Base-by-base conservation (phyloP, 2,888 invertebrate species). In the Synanthedon formicaeformis region DNA sequence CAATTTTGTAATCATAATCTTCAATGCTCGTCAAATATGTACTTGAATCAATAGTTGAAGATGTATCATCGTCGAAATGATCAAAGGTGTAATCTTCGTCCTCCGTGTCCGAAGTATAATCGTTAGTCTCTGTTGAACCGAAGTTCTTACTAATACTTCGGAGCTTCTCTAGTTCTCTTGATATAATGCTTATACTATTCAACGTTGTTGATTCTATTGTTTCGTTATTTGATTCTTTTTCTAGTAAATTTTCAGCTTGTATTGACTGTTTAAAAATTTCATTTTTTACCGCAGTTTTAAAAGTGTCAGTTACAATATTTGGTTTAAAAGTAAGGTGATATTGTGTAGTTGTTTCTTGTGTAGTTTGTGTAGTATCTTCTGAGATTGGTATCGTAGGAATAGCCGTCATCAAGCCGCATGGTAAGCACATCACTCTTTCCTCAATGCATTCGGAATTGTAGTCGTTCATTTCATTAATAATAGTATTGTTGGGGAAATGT, bases 351-450 rank as follows among this genome's bases (percentile, higher is more conserved):
- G 45, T 45, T 45, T 45, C 12, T n/a, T n/a, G n/a, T n/a, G n/a
- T n/a, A n/a, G n/a, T n/a, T n/a, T n/a, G n/a, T n/a, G n/a, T 14
- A 13, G 6, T 14, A 45, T 45, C 5, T 13, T 45, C 45, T 45
- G 5, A n/a, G 2, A 13, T 14, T 45, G 14, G n/a, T 45, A 6
- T 45, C 11, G 45, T 45, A 13, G n/a, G 12, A 13, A 45, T 45
- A 45, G 45, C 14, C 3, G 13, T 2, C n/a, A 14, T 14, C 45
- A 45, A 13, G 8, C 14, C 14, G 45, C 45, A 45, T 12, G 76
- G 75, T 40, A 71, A 67, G 58, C 86, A 86, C 3, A 71, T 59
- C 4, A 83, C 63, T 51, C 58, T 58, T 56, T 70, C 68, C 60
- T 85, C 81, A 34, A 64, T 56, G 53, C 86, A 86, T 23, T 45